These are phyloP conservation scores for Puntigrus tetrazona DNA, from an alignment of 2,113 vertebrate species.

Conservation along the genomic window DNA sequence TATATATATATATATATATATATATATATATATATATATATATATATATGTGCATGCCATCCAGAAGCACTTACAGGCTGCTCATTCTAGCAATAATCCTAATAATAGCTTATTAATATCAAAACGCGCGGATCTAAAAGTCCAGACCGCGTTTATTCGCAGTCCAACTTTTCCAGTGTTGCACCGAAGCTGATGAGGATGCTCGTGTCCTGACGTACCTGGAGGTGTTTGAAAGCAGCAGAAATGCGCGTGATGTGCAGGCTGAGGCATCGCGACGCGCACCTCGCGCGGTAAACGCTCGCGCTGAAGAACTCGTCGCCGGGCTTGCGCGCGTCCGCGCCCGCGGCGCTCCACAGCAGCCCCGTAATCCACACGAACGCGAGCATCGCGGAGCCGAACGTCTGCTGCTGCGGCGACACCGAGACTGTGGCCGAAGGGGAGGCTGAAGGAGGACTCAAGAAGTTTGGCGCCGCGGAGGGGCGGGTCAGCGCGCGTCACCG, in stretches of 20 bases:
- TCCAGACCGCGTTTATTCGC: not conserved
- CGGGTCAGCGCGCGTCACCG: constrained; percentile 55
- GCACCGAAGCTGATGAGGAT: not conserved
- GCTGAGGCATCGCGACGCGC: constrained; percentile 91
- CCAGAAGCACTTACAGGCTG: not conserved
- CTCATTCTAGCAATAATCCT: no score
- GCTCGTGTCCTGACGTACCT: constrained; percentile 75
- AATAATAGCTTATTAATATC: no score
- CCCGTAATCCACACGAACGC: constrained; percentile 82
- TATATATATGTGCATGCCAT: no score
- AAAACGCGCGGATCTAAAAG: not conserved
- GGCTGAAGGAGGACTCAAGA: constrained; percentile 43
- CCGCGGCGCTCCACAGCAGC: constrained; percentile 70
- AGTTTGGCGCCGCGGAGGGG: constrained; percentile 75
- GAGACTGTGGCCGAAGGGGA: constrained; percentile 51
- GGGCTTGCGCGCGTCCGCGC: constrained; percentile 76
- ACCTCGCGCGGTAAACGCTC: constrained; percentile 86
- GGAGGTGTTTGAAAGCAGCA: constrained; percentile 88
- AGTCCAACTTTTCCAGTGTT: not conserved
- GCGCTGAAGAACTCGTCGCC: constrained; percentile 81
- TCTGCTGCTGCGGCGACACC: constrained; percentile 66
- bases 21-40: no score
- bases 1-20: no score
- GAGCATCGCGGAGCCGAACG: constrained; percentile 26
- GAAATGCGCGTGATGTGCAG: constrained; percentile 96